Percentiles rank a stretch among this genome's conserved stretches.
These are phyloP conservation scores for Agapornis canus DNA, from an alignment of 2,797 vertebrate genomes.

Conservation along the genomic window DNA sequence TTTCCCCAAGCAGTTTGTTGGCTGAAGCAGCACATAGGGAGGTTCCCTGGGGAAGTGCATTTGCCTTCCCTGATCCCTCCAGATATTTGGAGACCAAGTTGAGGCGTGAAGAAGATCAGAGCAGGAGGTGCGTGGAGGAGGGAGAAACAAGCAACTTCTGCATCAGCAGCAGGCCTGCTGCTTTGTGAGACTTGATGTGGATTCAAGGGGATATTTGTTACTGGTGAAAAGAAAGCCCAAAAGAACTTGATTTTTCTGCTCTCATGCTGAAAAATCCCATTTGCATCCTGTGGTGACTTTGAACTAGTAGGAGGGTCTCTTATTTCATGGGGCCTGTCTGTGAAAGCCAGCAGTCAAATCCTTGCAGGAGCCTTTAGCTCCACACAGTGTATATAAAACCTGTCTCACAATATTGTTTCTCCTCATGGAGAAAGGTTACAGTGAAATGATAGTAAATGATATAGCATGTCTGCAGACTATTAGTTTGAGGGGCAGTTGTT, in stretches of 20 bases:
- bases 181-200: accelerated
- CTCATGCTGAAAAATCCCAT: not conserved
- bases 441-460: not conserved
- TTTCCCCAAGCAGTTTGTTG: slow-evolving; percentile 5
- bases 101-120: not conserved
- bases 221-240: not conserved
- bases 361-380: not conserved
- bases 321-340: not conserved
- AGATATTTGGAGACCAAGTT: not conserved
- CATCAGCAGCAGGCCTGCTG: not conserved
- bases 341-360: not conserved
- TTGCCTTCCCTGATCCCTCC: not conserved
- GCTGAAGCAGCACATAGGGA: accelerated
- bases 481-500: not conserved
- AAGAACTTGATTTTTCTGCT: not conserved
- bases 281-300: not conserved
- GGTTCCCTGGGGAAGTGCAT: not conserved
- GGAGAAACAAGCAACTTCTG: not conserved
- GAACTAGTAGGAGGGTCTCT: not conserved
- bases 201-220: not conserved
- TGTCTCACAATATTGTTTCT: not conserved
- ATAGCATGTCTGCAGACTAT: not conserved
- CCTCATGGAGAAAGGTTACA: not conserved
- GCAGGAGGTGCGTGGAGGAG: not conserved
- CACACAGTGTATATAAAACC: not conserved